These are phyloP conservation scores for Hippasteria phrygiana DNA, from an alignment of 53 echinoderm and acorn worm species.

Conservation along the genomic window DNA sequence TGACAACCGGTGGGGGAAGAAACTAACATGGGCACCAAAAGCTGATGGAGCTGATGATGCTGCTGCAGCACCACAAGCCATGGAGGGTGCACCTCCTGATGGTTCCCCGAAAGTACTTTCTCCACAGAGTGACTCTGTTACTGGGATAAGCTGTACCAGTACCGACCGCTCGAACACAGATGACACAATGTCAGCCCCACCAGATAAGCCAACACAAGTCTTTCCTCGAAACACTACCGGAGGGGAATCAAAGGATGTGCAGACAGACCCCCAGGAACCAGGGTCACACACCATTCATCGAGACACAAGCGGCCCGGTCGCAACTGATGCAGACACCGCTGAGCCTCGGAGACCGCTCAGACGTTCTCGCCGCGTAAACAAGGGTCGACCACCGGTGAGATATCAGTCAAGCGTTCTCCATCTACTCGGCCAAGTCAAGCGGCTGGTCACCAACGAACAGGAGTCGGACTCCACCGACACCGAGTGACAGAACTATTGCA, in stretches of 20 bases:
- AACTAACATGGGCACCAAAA: neutral
- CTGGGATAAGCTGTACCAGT: neutral
- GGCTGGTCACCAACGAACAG: neutral
- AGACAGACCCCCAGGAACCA: neutral
- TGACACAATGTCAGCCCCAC: neutral
- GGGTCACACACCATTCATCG: neutral
- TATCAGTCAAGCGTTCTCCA: constrained; percentile 30
- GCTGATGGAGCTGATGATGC: neutral
- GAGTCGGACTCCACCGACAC: neutral
- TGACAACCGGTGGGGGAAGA: neutral
- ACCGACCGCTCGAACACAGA: too few relatives aligned
- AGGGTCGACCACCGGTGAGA: neutral
- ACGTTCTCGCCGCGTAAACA: neutral
- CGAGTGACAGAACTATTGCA: neutral
- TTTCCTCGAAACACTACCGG: neutral
- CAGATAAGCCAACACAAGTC: neutral
- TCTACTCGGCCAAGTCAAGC: constrained; percentile 3
- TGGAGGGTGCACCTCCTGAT: neutral
- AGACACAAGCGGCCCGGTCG: neutral
- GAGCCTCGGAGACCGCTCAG: neutral
- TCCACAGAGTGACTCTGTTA: neutral
- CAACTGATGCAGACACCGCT: neutral
- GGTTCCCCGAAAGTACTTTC: neutral
- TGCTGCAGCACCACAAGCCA: neutral
- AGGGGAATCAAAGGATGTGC: neutral